Percentiles rank a stretch among this genome's conserved stretches.
Evolutionary conservation across 2,797 vertebrate species (phyloP).

Genomic region (Lepilemur ruficaudatus): DNA sequence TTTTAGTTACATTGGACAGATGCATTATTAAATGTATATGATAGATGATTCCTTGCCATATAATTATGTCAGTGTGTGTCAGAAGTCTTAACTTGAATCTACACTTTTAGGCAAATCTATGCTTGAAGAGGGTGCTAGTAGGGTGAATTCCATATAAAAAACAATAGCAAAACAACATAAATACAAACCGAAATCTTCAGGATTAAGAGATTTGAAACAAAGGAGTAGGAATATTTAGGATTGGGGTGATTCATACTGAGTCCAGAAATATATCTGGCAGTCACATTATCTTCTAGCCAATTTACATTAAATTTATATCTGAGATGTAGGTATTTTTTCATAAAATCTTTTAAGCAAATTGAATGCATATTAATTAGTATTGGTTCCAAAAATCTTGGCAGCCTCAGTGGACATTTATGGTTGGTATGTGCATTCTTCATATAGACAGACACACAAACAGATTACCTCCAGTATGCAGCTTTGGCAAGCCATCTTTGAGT

Average conservation of each 20-base stretch:
- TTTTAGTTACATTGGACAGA: neutral
- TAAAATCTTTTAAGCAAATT: neutral
- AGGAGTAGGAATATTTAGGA: neutral
- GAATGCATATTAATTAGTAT: neutral
- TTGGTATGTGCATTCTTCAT: neutral
- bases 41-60: neutral
- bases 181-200: neutral
- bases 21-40: neutral
- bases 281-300: neutral
- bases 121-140: neutral
- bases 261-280: neutral
- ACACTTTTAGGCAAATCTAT: neutral
- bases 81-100: neutral
- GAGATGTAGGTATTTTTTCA: neutral
- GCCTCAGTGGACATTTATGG: neutral
- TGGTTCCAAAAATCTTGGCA: neutral
- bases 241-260: neutral
- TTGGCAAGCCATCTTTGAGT: neutral
- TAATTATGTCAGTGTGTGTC: neutral
- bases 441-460: neutral
- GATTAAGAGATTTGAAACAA: neutral
- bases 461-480: fast-evolving
- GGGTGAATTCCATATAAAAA: neutral
- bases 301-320: neutral
- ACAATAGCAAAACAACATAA: too few species aligned